Evolutionary conservation across 1,140 invertebrate genomes (phyloP).

Genomic region (Drosophila arizonae): DNA sequence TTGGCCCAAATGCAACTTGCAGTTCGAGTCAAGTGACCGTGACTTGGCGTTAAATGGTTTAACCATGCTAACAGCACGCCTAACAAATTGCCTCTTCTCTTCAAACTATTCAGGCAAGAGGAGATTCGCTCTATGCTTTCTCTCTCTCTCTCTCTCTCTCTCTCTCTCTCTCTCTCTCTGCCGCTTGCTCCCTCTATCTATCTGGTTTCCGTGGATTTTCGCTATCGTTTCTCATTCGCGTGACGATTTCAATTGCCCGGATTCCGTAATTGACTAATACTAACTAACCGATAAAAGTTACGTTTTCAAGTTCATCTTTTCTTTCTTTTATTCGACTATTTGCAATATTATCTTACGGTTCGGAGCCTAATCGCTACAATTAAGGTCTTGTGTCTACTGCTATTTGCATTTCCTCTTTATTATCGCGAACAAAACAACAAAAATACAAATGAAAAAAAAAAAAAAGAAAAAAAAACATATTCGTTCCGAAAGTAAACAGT

Average conservation of each 20-base stretch:
- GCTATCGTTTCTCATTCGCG: slow-evolving; percentile 26
- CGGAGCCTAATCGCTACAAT: slow-evolving; percentile 1
- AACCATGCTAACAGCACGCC: slow-evolving; percentile 7
- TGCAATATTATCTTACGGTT: not conserved
- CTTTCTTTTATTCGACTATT: too few relatives aligned
- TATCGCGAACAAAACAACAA: not conserved
- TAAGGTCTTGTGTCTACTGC: slow-evolving; percentile 10
- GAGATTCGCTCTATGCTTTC: not conserved
- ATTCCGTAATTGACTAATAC: slow-evolving; percentile 10
- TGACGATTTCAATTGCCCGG: slow-evolving; percentile 34
- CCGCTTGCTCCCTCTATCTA: not conserved
- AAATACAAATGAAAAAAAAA: not conserved
- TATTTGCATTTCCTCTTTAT: slow-evolving; percentile 9
- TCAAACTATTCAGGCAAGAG: too few relatives aligned
- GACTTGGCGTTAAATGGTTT: not conserved
- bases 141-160: not conserved
- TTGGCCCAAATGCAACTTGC: not conserved
- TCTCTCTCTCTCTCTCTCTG: not conserved
- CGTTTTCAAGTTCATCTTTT: not conserved
- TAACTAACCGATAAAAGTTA: not conserved
- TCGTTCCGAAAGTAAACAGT: slow-evolving; percentile 19
- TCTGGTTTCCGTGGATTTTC: not conserved
- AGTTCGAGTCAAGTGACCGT: slow-evolving; percentile 2
- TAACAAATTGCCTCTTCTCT: not conserved
- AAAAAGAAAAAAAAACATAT: not conserved